A percentile compares a stretch with the other conserved stretches of the same genome.
Evolutionary conservation across 2,888 invertebrate genomes (phyloP).

Genomic region (Eupeodes latifasciatus): DNA sequence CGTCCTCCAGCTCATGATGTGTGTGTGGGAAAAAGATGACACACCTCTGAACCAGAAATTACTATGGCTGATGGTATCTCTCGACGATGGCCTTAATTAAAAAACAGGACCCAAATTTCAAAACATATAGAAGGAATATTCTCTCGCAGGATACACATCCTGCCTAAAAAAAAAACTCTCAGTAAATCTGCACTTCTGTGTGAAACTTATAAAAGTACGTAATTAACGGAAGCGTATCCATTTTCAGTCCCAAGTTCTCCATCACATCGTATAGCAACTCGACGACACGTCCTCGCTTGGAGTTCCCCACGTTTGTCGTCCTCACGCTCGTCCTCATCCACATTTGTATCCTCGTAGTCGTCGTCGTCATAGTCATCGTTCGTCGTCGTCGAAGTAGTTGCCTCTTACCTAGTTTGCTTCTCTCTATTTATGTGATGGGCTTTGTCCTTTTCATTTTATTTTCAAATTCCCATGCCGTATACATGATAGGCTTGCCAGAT

Average conservation of each 20-base stretch:
- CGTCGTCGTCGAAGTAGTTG: background rate
- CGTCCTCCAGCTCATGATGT: background rate
- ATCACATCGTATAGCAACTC: background rate
- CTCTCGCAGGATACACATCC: slow-evolving; percentile 48
- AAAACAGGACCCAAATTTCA: slow-evolving; percentile 67
- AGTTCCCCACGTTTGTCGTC: background rate
- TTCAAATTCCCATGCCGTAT: slow-evolving; percentile 31
- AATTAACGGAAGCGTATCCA: slow-evolving; percentile 70
- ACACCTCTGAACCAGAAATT: slow-evolving; percentile 26
- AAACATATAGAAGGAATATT: slow-evolving; percentile 35
- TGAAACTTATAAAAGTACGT: slow-evolving; percentile 65
- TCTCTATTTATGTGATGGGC: background rate
- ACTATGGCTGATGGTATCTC: slow-evolving; percentile 41
- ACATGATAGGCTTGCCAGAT: no score
- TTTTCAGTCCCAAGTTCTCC: slow-evolving; percentile 35
- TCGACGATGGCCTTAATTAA: slow-evolving; percentile 66
- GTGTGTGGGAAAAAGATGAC: background rate
- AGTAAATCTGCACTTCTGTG: slow-evolving; percentile 51
- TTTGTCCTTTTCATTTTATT: slow-evolving; percentile 49
- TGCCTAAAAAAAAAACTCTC: slow-evolving; percentile 27
- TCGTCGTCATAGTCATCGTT: no score
- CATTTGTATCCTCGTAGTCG: background rate
- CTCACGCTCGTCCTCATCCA: slow-evolving; percentile 15
- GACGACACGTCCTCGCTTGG: no score
- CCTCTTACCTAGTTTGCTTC: slow-evolving; percentile 54